Evolutionary conservation across 1,140 invertebrate species (phyloP).

Genomic region (Ericerus pela): DNA sequence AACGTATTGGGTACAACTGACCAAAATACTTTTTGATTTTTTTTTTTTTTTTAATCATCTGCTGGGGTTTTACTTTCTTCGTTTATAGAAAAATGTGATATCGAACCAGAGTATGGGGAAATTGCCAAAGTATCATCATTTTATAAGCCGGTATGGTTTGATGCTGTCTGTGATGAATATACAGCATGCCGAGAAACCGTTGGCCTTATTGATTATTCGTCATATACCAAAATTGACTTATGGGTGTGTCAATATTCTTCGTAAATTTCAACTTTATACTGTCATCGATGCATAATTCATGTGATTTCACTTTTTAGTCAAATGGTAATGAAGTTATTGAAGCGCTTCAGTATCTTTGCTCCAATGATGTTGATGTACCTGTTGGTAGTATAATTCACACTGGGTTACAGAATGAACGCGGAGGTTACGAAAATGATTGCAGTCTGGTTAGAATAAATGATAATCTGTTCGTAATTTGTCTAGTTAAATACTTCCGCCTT

Average conservation of each 20-base stretch:
- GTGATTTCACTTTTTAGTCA: constrained; percentile 38
- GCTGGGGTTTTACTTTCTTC: too few relatives aligned
- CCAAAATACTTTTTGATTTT: too few relatives aligned
- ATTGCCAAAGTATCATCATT: constrained; percentile 56
- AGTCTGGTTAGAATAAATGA: constrained; percentile 73
- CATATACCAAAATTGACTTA: constrained; percentile 93
- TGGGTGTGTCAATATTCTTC: constrained; percentile 43
- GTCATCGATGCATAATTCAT: not conserved
- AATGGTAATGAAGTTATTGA: constrained; percentile 78
- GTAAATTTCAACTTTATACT: constrained; percentile 4
- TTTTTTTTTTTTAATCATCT: too few relatives aligned
- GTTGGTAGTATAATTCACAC: constrained; percentile 92
- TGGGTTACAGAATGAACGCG: constrained; percentile 90
- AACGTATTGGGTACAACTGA: not conserved
- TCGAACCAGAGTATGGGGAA: not conserved
- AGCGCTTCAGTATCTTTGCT: constrained; percentile 83
- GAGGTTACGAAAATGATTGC: constrained; percentile 98
- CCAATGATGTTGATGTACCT: constrained; percentile 90
- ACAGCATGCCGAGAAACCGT: constrained; percentile 83
- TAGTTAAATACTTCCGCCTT: not conserved
- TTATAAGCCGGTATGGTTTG: constrained; percentile 87
- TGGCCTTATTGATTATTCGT: constrained; percentile 91
- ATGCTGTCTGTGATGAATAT: constrained; percentile 76
- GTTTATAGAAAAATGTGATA: too few relatives aligned
- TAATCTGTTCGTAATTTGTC: constrained; percentile 63